Base-by-base conservation (phyloP, 2,888 invertebrate genomes). In the Venusia cambrica region DNA sequence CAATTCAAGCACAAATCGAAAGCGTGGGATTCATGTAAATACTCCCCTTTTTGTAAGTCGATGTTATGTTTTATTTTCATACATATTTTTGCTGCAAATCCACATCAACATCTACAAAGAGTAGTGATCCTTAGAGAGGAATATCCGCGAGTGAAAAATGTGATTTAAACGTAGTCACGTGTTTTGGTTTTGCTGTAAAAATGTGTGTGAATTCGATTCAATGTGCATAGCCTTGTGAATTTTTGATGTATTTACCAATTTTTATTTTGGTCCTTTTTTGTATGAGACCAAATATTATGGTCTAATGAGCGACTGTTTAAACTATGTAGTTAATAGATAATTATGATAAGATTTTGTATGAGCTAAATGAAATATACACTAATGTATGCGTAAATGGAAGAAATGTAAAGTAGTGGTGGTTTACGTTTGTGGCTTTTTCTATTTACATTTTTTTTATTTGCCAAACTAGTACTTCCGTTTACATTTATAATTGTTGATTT, bases 341-440 rank as follows among this genome's bases (percentile, higher is more conserved):
- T 64, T 71, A 62, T 73, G 71, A 71, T 66, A 81, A 83, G 80
- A 76, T 81, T 85, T 83, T 85, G 73, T 85, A 85, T 83, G 74
- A 73, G 66, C 72, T 78, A 80, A 75, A 72, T 54, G 34, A 77
- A 79, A 74, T 78, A 75, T 80, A 81, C 79, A 75, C 27, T 37
- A 19, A 51, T 60, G 55, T 68, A 66, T 72, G 72, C 62, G 66
- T 9, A 68, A 48, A 48, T 25, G 52, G 47, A 55, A 57, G 57
- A 37, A 41, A 38, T 45, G 37, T 47, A 39, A 39, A 33, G 18
- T 35, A 42, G 47, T 38, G 44, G 39, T 45, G 38, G 43, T 42
- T 33, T 35, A 14, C 22, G 26, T 36, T n/a, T n/a, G n/a, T n/a
- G n/a, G n/a, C n/a, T n/a, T n/a, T n/a, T n/a, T n/a, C n/a, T n/a